These are phyloP conservation scores for Spilosoma lubricipeda DNA, from an alignment of 2,888 invertebrate species.

Conservation along the genomic window DNA sequence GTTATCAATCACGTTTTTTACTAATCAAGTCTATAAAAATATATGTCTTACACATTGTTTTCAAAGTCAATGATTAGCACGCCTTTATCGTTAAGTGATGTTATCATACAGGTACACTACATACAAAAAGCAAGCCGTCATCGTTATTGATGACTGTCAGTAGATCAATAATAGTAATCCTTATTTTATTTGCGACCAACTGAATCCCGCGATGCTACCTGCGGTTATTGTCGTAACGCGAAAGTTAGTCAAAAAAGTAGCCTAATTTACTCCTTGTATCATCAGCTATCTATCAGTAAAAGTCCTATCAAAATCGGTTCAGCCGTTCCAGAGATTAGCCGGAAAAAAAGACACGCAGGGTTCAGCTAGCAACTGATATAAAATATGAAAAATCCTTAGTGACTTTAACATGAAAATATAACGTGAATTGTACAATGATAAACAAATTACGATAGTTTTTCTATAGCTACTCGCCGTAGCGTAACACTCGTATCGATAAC, in stretches of 20 bases:
- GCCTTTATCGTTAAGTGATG: background rate
- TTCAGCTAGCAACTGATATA: background rate
- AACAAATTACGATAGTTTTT: background rate
- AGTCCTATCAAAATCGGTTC: too few species aligned
- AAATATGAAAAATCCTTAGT: too few species aligned
- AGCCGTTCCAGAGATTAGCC: too few species aligned
- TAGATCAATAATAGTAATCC: background rate
- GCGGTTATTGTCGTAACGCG: too few species aligned
- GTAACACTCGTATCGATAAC: constrained; percentile 20
- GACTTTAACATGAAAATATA: background rate
- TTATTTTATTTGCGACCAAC: background rate
- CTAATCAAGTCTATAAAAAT: background rate
- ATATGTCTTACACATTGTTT: background rate
- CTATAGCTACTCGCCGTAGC: background rate
- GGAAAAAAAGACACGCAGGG: too few species aligned
- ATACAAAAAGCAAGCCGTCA: background rate
- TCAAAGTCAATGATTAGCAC: background rate
- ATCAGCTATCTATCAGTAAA: too few species aligned
- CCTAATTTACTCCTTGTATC: too few species aligned
- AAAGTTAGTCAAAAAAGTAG: too few species aligned
- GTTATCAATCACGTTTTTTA: background rate
- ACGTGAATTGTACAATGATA: background rate
- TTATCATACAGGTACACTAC: background rate
- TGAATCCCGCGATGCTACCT: too few species aligned
- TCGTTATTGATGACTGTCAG: background rate